Base-by-base conservation (phyloP, 2,888 invertebrate genomes). In the Tethea ocularis region DNA sequence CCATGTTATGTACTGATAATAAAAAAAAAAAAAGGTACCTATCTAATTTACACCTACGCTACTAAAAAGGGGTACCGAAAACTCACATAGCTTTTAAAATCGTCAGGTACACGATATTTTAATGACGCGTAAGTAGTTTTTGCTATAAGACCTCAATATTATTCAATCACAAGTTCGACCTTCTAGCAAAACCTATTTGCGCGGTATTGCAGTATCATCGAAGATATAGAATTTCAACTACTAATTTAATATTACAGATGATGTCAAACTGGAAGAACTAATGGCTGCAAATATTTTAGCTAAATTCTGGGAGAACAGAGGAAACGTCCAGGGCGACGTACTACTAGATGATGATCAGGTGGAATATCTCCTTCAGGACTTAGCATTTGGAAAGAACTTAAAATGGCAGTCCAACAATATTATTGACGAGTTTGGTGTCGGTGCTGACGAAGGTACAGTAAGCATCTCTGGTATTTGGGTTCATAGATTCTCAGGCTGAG, bases 281-380 rank as follows among this genome's bases (percentile, higher is more conserved):
- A 66, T 69, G n/a, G 60, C 54, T 15, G 54, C 63, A 1, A 59
- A 69, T 0, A 78, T 84, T 0, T 63, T 64, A 0, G 83, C 77
- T 1, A 88, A 86, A 62, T 72, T 86, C 0, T 89, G 89, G 60
- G 91, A 91, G 72, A 72, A 77, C 70, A 91, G 90, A 65, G 91
- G 91, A 60, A 85, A 83, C 63, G 91, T 73, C 74, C 80, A 92
- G 61, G 92, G 92, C 0, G 92, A 92, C 71, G 88, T 92, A n/a
- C 72, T 91, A 10, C 77, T 92, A 29, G 91, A 91, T 46, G 89
- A 91, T 58, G 80, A 74, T 62, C 80, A 85, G 59, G 86, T 88
- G 26, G 86, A 88, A 17, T 63, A 63, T 24, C 84, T 92, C 85
- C 41, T 91, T 52, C 60, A 72, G 59, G n/a, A n/a, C n/a, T 91